These are phyloP conservation scores for Drosophila subsilvestris DNA, from an alignment of 2,888 invertebrate species.

Conservation along the genomic window DNA sequence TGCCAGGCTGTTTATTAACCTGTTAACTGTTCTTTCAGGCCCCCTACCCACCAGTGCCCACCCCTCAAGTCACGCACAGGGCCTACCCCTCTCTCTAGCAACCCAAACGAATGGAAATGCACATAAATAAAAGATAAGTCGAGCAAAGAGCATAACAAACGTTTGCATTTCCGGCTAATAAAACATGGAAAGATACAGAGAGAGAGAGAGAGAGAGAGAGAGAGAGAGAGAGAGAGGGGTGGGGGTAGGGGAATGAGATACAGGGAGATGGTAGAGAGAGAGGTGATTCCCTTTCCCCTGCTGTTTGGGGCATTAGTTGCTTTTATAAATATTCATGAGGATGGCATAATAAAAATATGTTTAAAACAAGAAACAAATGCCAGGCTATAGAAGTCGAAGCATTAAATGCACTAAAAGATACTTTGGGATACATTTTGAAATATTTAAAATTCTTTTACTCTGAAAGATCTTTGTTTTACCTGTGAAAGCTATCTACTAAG, in stretches of 20 bases:
- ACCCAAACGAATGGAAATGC: slow-evolving; percentile 31
- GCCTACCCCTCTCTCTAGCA: background rate
- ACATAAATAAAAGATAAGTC: slow-evolving; percentile 66
- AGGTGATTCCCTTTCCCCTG: slow-evolving; percentile 10
- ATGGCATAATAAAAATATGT: slow-evolving; percentile 39
- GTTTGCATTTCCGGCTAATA: slow-evolving; percentile 78
- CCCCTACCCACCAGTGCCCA: background rate
- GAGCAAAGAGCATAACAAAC: slow-evolving; percentile 67
- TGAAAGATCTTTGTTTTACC: no score
- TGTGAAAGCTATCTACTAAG: no score
- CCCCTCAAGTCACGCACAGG: background rate
- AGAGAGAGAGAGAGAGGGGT: slow-evolving; percentile 51
- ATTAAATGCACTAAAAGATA: slow-evolving; percentile 16
- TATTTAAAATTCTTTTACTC: no score
- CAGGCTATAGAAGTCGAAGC: background rate
- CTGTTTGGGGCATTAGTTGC: slow-evolving; percentile 49
- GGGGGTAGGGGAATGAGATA: slow-evolving; percentile 51
- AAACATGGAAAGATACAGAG: slow-evolving; percentile 23
- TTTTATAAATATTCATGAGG: slow-evolving; percentile 71
- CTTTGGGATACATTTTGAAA: no score
- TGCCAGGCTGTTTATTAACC: slow-evolving; percentile 35
- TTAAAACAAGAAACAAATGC: slow-evolving; percentile 27
- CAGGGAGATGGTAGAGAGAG: slow-evolving; percentile 49
- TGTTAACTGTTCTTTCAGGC: slow-evolving; percentile 30
- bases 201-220: slow-evolving; percentile 45